A percentile compares a stretch with the other conserved stretches of the same genome.
Evolutionary conservation across 2,113 vertebrate genomes (phyloP).

Genomic region (Coptodon rendalli): DNA sequence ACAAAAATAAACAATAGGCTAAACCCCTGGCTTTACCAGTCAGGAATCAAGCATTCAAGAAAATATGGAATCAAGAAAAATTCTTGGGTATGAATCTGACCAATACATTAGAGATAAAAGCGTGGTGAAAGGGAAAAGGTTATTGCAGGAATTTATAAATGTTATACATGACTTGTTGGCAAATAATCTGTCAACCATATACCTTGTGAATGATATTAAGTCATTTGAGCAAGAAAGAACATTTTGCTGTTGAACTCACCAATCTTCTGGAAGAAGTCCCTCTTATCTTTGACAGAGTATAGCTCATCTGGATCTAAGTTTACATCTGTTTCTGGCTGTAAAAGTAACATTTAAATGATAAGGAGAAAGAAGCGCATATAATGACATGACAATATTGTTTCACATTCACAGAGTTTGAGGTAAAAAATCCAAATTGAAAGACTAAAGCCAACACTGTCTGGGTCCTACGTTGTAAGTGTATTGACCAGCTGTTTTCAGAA

Average conservation of each 20-base stretch:
- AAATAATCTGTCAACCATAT: neutral
- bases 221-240: neutral
- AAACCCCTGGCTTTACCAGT: neutral
- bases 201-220: neutral
- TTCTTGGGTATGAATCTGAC: neutral
- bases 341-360: neutral
- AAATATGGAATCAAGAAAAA: neutral
- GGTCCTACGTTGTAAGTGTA: neutral
- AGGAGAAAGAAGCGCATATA: neutral
- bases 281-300: constrained; percentile 81
- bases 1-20: neutral
- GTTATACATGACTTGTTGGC: neutral
- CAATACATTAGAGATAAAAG: neutral
- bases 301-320: constrained; percentile 14
- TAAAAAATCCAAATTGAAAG: neutral
- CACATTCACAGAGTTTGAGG: neutral
- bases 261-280: constrained; percentile 82
- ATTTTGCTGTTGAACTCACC: constrained; percentile 66
- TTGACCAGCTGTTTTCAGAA: neutral
- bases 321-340: constrained; percentile 6
- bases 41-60: neutral
- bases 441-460: neutral
- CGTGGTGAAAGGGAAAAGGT: neutral
- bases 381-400: neutral
- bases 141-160: neutral